Evolutionary conservation across 2,797 vertebrate species (phyloP), one percentile per base, ranked within the genome.

Genomic region (Cygnus olor): DNA sequence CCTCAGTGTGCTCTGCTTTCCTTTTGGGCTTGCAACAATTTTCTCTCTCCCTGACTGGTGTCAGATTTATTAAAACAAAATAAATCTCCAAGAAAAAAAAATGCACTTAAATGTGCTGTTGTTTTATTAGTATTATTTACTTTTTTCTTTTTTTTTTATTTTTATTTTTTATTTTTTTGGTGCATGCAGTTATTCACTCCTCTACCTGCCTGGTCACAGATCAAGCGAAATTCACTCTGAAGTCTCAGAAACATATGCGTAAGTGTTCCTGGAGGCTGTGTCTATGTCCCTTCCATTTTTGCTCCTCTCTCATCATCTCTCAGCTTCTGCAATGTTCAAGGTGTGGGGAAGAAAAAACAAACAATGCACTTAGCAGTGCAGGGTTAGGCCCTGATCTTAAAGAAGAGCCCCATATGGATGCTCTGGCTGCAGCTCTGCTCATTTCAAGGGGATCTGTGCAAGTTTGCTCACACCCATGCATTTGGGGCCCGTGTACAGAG

Each of bases 11-110:
- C 94, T 93, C 92, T 95, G 56, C 89, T 94, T 91, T 97, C 92
- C 94, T 97, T 96, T 92, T 40, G 89, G 97, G 95, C 93, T 95
- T 96, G 93, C 93, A 86, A 76, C 30, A 24, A 93, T 96, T 96
- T 97, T 96, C 94, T 97, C 96, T 96, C 96, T 98, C 97, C 97
- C 97, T 97, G 97, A 97, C 97, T 92, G 92, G 95, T 98, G 96
- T 98, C 98, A 97, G 97, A 97, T 97, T 98, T 98, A 98, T 98
- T 97, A 97, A 97, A 97, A 98, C 93, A 97, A 97, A 98, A 98
- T 98, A 98, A 98, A 98, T 97, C 97, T 98, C 97, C 95, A 95
- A 97, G 97, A 93, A 97, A 97, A 97, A 96, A 96, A 97, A 97
- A 96, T 81, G 96, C 97, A 98, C 96, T 97, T 94, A 94, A 93